Conservation (phyloP, 2,797 vertebrate genomes). For the Ambastaia sidthimunki region DNA sequence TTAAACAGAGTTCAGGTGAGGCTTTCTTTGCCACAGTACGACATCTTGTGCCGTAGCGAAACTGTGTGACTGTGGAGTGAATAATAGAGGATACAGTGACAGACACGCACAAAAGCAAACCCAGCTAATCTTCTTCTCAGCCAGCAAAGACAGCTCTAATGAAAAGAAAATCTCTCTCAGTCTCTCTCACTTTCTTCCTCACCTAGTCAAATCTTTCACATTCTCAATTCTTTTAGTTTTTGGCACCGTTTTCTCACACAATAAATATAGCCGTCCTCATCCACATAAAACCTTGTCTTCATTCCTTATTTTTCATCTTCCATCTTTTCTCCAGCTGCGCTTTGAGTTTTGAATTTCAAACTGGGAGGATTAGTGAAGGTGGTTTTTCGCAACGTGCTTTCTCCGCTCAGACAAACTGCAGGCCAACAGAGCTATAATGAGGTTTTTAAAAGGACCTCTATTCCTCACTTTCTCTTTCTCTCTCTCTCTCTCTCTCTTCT, state of each 20-base stretch:
- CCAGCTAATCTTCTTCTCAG: constrained; percentile 19
- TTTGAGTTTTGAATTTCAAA: constrained; percentile 45
- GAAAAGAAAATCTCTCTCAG: constrained; percentile 20
- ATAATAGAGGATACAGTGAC: constrained; percentile 29
- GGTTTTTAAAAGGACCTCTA: constrained; percentile 38
- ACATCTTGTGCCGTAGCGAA: constrained; percentile 1
- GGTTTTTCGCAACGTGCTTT: constrained; percentile 17
- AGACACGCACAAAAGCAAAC: constrained; percentile 35
- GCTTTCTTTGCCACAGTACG: neutral
- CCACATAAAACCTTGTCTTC: constrained; percentile 24
- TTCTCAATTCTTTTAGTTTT: neutral
- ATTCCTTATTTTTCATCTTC: constrained; percentile 18
- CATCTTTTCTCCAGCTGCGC: constrained; percentile 8
- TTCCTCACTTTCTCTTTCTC: neutral
- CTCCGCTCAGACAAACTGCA: constrained; percentile 20
- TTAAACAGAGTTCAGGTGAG: neutral
- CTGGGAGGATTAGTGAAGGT: constrained; percentile 43
- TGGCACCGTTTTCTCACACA: constrained; percentile 3
- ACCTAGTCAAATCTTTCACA: constrained; percentile 9
- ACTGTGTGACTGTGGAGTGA: constrained; percentile 10
- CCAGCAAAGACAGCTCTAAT: constrained; percentile 12
- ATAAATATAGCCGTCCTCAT: constrained; percentile 10
- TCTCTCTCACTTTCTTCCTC: neutral
- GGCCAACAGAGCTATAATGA: constrained; percentile 17
- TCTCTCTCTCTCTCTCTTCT: neutral